Evolutionary conservation across 35 echinoderm and acorn worm genomes (phyloP).

Genomic region (Apostichopus japonicus): DNA sequence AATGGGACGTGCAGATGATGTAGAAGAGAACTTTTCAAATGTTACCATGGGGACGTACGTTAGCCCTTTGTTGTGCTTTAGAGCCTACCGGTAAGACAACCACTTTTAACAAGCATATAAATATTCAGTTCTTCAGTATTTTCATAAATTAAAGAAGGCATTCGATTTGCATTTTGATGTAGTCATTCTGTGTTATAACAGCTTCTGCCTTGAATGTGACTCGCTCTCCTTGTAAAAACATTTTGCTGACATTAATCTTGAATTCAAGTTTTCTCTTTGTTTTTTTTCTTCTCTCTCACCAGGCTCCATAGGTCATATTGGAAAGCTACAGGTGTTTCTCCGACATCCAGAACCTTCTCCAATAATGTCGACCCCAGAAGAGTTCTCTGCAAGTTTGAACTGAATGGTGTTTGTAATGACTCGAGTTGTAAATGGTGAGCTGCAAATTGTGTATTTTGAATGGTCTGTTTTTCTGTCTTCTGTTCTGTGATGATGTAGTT

Average conservation of each 20-base stretch:
- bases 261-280: neutral
- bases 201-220: neutral
- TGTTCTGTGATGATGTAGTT: too few species aligned
- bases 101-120: too few species aligned
- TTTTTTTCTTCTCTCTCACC: neutral
- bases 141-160: too few species aligned
- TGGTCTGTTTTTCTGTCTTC: too few species aligned
- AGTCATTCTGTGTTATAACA: neutral
- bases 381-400: conserved; percentile 80
- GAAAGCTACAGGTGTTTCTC: conserved; percentile 50
- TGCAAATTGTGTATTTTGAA: too few species aligned
- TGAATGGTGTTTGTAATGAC: conserved; percentile 94
- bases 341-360: conserved; percentile 56
- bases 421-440: conserved; percentile 78
- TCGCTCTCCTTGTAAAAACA: neutral
- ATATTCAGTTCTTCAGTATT: too few species aligned
- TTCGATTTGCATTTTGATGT: neutral
- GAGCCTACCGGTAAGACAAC: conserved; percentile 69
- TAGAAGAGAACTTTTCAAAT: neutral
- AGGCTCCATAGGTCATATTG: conserved; percentile 68
- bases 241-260: neutral
- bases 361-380: conserved; percentile 79
- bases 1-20: neutral
- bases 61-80: conserved; percentile 63
- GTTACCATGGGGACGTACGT: neutral